phyloP scores from a whole-genome alignment of 2,888 invertebrate genomes.

The Rhogogaster chlorosoma region DNA sequence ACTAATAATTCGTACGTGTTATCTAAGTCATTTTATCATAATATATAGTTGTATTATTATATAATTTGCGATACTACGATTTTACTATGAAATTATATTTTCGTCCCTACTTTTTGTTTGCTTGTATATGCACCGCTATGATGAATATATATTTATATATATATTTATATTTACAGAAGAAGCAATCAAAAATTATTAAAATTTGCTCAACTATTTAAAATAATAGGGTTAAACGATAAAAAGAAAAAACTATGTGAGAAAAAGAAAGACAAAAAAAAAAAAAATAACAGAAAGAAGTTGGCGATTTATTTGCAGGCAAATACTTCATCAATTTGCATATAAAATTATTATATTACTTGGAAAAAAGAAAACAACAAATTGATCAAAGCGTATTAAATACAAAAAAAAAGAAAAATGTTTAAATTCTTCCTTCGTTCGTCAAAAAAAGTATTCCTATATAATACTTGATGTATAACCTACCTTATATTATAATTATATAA shows the following conservation, averaged over 20 bases:
- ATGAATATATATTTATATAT: background rate
- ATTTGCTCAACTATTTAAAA: slow-evolving; percentile 42
- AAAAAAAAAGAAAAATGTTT: too few relatives aligned
- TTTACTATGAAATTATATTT: background rate
- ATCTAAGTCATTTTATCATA: slow-evolving; percentile 12
- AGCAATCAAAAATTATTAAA: slow-evolving; percentile 22
- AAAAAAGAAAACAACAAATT: background rate
- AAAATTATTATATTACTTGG: background rate
- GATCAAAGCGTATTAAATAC: background rate
- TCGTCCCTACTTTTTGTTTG: background rate
- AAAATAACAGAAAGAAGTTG: background rate
- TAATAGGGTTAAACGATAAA: slow-evolving; percentile 5
- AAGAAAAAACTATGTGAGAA: background rate
- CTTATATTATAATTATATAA: background rate
- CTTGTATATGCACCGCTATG: background rate
- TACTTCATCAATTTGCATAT: slow-evolving; percentile 17
- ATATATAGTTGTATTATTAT: background rate
- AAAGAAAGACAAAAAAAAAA: background rate
- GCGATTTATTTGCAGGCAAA: slow-evolving; percentile 35
- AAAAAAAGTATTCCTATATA: background rate
- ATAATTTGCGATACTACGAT: background rate
- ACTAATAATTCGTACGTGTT: background rate
- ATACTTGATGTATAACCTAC: background rate
- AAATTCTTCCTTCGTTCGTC: slow-evolving; percentile 7
- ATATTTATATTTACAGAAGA: slow-evolving; percentile 26